These are phyloP conservation scores for Dromaius novaehollandiae DNA, from an alignment of 2,113 vertebrate species.

Conservation along the genomic window DNA sequence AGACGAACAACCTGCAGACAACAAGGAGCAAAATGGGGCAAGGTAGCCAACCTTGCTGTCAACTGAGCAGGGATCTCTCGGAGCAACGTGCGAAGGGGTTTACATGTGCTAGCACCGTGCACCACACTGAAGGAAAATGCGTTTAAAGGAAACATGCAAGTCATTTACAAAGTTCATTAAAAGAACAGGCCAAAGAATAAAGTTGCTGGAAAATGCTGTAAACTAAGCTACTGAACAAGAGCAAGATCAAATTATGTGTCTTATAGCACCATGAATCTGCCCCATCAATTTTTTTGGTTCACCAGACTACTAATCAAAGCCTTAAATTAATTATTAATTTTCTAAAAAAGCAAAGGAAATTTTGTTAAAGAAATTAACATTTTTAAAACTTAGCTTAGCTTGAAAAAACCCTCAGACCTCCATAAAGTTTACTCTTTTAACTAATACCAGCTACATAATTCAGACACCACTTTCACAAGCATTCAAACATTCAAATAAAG, in stretches of 20 bases:
- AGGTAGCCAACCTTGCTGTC: no score
- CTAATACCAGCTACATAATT: neutral
- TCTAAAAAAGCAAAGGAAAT: neutral
- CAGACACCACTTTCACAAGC: neutral
- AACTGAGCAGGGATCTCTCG: neutral
- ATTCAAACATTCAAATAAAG: neutral
- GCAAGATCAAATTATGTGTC: neutral
- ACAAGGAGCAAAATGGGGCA: no score
- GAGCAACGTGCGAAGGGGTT: neutral
- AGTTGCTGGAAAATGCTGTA: neutral
- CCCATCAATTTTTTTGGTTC: neutral
- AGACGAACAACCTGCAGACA: no score
- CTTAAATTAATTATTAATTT: neutral
- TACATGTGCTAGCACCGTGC: neutral
- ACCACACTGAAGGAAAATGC: neutral
- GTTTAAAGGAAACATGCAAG: neutral
- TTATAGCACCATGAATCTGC: neutral
- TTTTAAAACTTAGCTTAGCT: neutral
- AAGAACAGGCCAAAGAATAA: neutral
- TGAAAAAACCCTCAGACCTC: neutral
- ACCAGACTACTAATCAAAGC: neutral
- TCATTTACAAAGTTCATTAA: neutral
- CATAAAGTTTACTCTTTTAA: neutral
- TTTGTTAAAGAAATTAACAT: neutral
- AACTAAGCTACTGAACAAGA: neutral